phyloP scores from a whole-genome alignment of 2,797 vertebrate genomes.

The Neomorphus geoffroyi region DNA sequence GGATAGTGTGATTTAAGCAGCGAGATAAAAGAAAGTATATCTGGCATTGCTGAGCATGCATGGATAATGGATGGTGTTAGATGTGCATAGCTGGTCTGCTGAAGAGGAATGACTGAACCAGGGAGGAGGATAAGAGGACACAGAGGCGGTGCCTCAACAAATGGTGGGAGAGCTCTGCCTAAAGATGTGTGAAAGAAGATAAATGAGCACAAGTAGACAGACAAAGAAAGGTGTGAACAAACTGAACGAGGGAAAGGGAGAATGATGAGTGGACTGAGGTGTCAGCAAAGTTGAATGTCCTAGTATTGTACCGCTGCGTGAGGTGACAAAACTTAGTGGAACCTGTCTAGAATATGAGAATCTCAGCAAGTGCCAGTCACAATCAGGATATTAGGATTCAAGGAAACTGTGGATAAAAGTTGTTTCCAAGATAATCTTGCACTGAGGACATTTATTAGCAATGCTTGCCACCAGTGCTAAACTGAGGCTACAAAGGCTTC shows the following conservation, averaged over 20 bases:
- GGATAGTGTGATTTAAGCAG: background rate
- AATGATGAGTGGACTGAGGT: background rate
- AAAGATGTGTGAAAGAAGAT: background rate
- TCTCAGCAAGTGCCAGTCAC: background rate
- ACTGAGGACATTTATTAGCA: background rate
- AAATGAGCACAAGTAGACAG: background rate
- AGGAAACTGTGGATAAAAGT: background rate
- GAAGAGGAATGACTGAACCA: background rate
- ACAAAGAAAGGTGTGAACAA: background rate
- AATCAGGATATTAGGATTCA: background rate
- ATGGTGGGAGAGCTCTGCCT: background rate
- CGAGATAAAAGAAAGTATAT: background rate
- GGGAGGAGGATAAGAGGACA: background rate
- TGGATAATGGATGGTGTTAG: background rate
- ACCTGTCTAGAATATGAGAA: background rate
- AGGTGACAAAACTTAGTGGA: background rate
- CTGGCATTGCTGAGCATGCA: background rate
- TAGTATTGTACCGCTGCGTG: background rate
- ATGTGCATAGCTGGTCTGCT: background rate
- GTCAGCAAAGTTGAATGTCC: background rate
- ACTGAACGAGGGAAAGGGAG: background rate
- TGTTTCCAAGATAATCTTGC: background rate
- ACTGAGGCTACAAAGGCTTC: background rate
- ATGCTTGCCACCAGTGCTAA: background rate
- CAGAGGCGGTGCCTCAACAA: accelerated